Conservation (phyloP, 2,113 vertebrate species). For the Albula goreensis region DNA sequence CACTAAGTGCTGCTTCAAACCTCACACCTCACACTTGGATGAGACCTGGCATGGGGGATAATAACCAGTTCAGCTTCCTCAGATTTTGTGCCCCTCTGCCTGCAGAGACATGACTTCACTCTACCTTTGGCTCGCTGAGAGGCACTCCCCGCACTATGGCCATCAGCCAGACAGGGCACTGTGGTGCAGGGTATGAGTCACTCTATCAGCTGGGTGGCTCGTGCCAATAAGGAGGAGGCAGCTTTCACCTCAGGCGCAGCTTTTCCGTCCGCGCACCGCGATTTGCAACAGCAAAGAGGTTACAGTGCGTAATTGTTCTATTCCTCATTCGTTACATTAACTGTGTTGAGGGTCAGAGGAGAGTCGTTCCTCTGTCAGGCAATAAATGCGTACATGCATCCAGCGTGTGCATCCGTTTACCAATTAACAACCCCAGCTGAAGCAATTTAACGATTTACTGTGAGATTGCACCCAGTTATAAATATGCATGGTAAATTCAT, state of each 20-base stretch:
- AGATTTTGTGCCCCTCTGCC: not conserved
- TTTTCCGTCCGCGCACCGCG: not conserved
- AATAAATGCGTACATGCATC: not conserved
- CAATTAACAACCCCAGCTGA: not conserved
- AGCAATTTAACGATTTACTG: not conserved
- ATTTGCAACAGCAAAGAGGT: not conserved
- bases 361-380: not conserved
- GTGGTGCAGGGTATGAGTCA: conserved; percentile 20
- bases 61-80: not conserved
- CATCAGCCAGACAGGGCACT: not conserved
- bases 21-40: not conserved
- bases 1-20: not conserved
- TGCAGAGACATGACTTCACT: conserved; percentile 3
- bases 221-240: conserved; percentile 1
- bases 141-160: not conserved
- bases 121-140: not conserved
- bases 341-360: not conserved
- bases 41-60: not conserved
- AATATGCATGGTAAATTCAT: not conserved
- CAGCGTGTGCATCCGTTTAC: not conserved
- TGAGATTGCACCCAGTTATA: not conserved
- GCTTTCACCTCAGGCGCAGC: not conserved
- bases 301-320: not conserved
- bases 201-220: not conserved
- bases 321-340: not conserved